These are phyloP conservation scores for Melanotaenia trifasciata DNA, from an alignment of 2,797 vertebrate genomes.

Conservation along the genomic window DNA sequence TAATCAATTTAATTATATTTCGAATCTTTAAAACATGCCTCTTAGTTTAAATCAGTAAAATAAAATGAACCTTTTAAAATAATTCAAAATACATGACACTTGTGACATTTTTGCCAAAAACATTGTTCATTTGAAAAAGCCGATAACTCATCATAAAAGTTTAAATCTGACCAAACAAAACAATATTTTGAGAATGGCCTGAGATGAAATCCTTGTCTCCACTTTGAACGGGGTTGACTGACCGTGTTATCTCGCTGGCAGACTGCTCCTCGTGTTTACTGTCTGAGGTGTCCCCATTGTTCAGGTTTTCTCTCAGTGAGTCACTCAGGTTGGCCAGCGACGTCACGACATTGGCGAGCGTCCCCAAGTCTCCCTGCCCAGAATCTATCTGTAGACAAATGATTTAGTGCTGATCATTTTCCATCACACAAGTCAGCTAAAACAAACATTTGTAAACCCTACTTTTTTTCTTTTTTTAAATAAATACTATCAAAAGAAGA, in stretches of 20 bases:
- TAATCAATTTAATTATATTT: too few species aligned
- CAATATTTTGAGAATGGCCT: neutral
- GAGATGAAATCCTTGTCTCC: neutral
- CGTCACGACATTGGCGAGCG: conserved; percentile 95
- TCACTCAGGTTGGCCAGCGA: conserved; percentile 93
- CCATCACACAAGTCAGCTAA: neutral
- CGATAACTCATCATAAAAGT: neutral
- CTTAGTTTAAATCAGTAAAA: too few species aligned
- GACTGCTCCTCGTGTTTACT: conserved; percentile 91
- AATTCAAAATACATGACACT: too few species aligned
- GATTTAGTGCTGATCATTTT: conserved; percentile 14
- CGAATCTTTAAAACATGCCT: too few species aligned
- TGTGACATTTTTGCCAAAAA: too few species aligned
- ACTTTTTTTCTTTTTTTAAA: neutral
- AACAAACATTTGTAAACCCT: neutral
- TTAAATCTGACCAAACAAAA: neutral
- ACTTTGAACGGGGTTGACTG: conserved; percentile 42
- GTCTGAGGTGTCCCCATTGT: conserved; percentile 91
- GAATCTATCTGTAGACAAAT: conserved; percentile 87
- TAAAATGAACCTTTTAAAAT: too few species aligned
- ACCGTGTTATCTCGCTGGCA: conserved; percentile 96
- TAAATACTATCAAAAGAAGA: neutral
- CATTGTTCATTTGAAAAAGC: neutral
- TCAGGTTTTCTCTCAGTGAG: conserved; percentile 86
- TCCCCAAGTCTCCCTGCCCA: conserved; percentile 93